Conservation (phyloP, 1,140 invertebrate genomes). For the Euwallacea similis region DNA sequence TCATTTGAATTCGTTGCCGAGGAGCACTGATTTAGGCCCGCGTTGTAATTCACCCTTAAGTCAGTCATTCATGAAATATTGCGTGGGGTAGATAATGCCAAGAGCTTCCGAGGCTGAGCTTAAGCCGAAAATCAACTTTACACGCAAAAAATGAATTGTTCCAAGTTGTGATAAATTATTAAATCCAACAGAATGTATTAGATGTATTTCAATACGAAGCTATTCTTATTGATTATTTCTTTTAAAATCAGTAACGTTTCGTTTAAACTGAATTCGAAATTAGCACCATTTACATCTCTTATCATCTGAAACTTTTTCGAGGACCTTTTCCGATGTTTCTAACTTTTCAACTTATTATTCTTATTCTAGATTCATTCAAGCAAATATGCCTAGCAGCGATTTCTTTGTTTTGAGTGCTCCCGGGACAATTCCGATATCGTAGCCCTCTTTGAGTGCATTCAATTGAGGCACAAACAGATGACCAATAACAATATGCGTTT, state of each 20-base stretch:
- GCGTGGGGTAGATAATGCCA: slow-evolving; percentile 34
- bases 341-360: slow-evolving; percentile 33
- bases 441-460: no score
- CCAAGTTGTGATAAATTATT: background rate
- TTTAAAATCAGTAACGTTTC: no score
- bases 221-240: no score
- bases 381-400: slow-evolving; percentile 10
- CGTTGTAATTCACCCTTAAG: slow-evolving; percentile 41
- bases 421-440: no score
- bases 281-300: slow-evolving; percentile 40
- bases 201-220: no score
- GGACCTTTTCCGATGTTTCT: slow-evolving; percentile 33
- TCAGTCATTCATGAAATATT: slow-evolving; percentile 45
- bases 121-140: slow-evolving; percentile 25
- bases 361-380: slow-evolving; percentile 8
- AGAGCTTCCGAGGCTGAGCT: slow-evolving; percentile 19
- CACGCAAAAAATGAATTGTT: background rate
- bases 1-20: slow-evolving; percentile 43
- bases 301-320: slow-evolving; percentile 34
- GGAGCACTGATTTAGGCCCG: slow-evolving; percentile 44
- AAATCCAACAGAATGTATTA: no score
- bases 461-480: no score
- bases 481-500: background rate
- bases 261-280: slow-evolving; percentile 38
- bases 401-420: slow-evolving; percentile 2